phyloP scores from a whole-genome alignment of 2,113 vertebrate species.

The Rutilus rutilus region DNA sequence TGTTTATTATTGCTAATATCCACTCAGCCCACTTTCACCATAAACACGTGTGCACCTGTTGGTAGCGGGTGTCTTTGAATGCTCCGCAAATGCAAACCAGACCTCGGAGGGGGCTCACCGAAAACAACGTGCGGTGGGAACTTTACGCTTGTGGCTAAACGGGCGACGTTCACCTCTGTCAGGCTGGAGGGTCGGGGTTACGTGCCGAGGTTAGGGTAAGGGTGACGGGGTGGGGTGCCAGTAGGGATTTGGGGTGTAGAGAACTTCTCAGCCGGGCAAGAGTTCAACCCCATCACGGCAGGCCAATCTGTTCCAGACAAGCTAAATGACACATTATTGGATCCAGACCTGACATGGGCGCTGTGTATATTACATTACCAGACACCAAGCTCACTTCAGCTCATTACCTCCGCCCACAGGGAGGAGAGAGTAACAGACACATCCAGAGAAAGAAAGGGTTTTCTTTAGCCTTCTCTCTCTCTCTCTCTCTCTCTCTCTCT shows the following conservation, averaged over 20 bases:
- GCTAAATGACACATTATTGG: constrained; percentile 99
- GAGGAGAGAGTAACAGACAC: constrained; percentile 58
- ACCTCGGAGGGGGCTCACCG: constrained; percentile 1
- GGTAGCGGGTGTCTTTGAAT: constrained; percentile 68
- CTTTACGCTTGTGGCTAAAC: constrained; percentile 23
- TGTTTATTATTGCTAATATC: constrained; percentile 53
- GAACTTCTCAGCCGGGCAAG: constrained; percentile 94
- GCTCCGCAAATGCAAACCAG: constrained; percentile 37
- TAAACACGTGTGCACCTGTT: constrained; percentile 84
- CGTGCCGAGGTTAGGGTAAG: constrained; percentile 5
- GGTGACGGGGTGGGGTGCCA: constrained; percentile 48
- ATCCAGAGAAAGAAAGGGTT: constrained; percentile 26
- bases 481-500: constrained; percentile 43
- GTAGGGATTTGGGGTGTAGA: constrained; percentile 76
- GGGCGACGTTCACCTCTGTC: constrained; percentile 34
- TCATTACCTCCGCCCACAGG: constrained; percentile 84
- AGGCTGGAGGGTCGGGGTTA: constrained; percentile 79
- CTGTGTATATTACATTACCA: constrained; percentile 87
- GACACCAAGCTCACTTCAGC: constrained; percentile 92
- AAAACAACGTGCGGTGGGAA: constrained; percentile 21
- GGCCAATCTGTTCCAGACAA: constrained; percentile 98
- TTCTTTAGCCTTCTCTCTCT: constrained; percentile 62
- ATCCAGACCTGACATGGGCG: constrained; percentile 96
- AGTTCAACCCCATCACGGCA: constrained; percentile 95
- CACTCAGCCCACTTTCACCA: constrained; percentile 70